Conservation (phyloP, 2,888 invertebrate genomes). For the Psylliodes chrysocephalus region DNA sequence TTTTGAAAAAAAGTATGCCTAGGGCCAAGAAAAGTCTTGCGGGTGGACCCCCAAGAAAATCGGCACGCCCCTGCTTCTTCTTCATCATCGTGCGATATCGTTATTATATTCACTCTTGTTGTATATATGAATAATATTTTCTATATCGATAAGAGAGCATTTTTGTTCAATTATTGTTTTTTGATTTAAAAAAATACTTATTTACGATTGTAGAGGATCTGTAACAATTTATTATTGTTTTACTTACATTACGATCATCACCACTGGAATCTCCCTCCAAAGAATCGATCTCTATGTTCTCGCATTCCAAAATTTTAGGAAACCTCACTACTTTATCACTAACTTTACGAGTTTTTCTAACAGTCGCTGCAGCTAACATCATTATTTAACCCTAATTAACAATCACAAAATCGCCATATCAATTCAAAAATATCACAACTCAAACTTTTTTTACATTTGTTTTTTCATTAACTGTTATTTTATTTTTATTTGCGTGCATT, state of each 20-base stretch:
- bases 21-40: too few relatives aligned
- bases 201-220: too few relatives aligned
- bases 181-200: too few relatives aligned
- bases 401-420: not conserved
- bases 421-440: not conserved
- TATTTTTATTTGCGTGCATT: slow-evolving; percentile 22
- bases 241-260: slow-evolving; percentile 33
- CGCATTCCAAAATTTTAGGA: slow-evolving; percentile 52
- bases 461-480: not conserved
- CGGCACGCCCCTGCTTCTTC: too few relatives aligned
- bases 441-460: not conserved
- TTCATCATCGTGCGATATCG: too few relatives aligned
- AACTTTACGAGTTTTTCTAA: slow-evolving; percentile 56
- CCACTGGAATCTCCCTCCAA: slow-evolving; percentile 54
- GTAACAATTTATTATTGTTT: too few relatives aligned
- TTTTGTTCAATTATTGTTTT: too few relatives aligned
- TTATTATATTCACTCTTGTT: too few relatives aligned
- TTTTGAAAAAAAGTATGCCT: too few relatives aligned
- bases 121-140: too few relatives aligned
- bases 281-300: slow-evolving; percentile 62
- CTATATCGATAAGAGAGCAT: too few relatives aligned
- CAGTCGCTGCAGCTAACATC: slow-evolving; percentile 55
- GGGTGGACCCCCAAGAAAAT: too few relatives aligned
- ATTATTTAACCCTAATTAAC: slow-evolving; percentile 43
- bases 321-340: slow-evolving; percentile 53